A percentile compares a stretch with the other conserved stretches of the same genome.
These are phyloP conservation scores for Isichthys henryi DNA, from an alignment of 2,113 vertebrate species.

Conservation along the genomic window DNA sequence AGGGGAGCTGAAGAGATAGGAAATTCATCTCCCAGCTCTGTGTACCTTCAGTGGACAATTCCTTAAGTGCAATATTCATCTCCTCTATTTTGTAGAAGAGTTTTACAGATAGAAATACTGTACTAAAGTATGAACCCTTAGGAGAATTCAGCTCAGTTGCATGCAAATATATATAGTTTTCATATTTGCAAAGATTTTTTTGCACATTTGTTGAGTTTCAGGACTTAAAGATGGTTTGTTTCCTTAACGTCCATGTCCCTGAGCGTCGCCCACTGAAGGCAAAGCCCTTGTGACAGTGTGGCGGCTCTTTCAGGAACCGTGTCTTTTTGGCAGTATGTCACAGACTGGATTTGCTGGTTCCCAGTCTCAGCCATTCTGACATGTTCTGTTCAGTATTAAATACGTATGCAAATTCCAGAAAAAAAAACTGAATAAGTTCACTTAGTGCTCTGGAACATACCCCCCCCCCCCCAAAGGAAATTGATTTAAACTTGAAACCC, in stretches of 20 bases:
- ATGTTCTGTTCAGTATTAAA: constrained; percentile 6
- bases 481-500: constrained; percentile 62
- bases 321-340: background rate
- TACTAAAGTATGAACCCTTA: background rate
- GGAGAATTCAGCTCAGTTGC: constrained; percentile 2
- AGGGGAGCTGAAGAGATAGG: background rate
- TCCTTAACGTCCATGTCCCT: background rate
- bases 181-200: constrained; percentile 6
- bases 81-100: background rate
- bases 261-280: background rate
- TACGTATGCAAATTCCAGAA: background rate
- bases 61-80: constrained; percentile 26
- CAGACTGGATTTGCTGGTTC: background rate
- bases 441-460: background rate
- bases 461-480: background rate
- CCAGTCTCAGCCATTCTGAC: background rate
- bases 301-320: background rate
- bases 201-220: constrained; percentile 20
- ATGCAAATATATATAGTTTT: background rate
- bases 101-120: constrained; percentile 12
- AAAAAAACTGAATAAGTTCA: background rate
- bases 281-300: background rate
- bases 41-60: background rate
- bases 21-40: background rate
- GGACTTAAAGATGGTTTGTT: background rate